A percentile compares a stretch with the other conserved stretches of the same genome.
Conservation (phyloP, 2,113 vertebrate genomes). For the Sphyrna mokarran region DNA sequence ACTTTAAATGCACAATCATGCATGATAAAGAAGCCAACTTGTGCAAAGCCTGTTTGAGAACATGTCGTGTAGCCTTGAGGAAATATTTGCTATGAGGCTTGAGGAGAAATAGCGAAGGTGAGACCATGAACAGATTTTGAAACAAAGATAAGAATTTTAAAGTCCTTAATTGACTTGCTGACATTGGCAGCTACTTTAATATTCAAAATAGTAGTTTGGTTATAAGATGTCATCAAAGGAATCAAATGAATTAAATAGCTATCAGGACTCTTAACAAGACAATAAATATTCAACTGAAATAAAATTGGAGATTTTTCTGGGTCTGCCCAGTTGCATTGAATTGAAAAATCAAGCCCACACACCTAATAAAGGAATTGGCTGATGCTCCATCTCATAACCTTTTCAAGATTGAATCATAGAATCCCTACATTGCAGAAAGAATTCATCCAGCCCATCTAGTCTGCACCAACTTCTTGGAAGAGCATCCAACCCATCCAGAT, state of each 20-base stretch:
- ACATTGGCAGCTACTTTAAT: background rate
- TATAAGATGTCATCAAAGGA: background rate
- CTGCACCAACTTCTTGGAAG: no score
- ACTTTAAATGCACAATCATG: no score
- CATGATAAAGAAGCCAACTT: no score
- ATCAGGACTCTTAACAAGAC: background rate
- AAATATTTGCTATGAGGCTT: no score
- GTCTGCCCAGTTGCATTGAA: background rate
- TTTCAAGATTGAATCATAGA: background rate
- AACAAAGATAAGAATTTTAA: no score
- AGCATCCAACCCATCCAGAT: background rate
- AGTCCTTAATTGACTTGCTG: background rate
- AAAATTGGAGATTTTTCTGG: background rate
- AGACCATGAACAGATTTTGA: no score
- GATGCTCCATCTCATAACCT: background rate
- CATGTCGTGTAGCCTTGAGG: no score
- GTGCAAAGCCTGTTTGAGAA: no score
- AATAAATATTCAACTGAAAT: background rate
- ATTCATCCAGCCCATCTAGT: no score
- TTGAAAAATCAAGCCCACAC: background rate
- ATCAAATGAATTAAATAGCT: background rate
- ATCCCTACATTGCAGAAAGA: background rate
- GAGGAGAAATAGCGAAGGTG: no score
- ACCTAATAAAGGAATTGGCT: background rate
- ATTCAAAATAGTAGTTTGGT: background rate